Percentiles rank a stretch among this genome's conserved stretches.
phyloP scores from a whole-genome alignment of 2,113 vertebrate genomes.

The Petaurus breviceps region DNA sequence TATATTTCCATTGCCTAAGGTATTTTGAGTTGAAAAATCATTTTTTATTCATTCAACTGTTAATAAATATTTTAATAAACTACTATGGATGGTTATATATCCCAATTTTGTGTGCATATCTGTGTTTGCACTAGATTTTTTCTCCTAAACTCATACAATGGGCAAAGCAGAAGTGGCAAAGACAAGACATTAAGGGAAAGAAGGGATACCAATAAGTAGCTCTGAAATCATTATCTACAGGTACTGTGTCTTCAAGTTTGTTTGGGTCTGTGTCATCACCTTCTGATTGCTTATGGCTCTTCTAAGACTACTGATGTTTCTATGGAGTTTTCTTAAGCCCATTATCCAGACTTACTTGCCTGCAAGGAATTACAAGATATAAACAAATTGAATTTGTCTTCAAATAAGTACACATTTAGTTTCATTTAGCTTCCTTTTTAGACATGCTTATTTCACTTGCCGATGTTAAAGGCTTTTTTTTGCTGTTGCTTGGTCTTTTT shows the following conservation, averaged over 20 bases:
- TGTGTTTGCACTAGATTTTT: neutral
- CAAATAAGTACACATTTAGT: neutral
- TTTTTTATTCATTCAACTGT: neutral
- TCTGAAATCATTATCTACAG: neutral
- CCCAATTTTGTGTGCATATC: neutral
- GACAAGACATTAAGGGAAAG: neutral
- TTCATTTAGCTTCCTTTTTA: neutral
- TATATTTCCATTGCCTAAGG: neutral
- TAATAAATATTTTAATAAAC: slow-evolving; percentile 23
- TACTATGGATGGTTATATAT: neutral
- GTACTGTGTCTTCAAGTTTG: neutral
- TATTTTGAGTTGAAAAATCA: neutral
- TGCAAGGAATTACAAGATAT: neutral
- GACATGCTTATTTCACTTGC: neutral
- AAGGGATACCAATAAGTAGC: neutral
- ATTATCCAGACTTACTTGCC: neutral
- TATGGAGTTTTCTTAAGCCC: neutral
- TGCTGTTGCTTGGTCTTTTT: too few species aligned
- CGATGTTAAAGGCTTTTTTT: neutral
- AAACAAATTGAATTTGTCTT: neutral
- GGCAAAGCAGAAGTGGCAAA: neutral
- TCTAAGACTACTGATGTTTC: neutral
- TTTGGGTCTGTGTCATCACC: neutral
- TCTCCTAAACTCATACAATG: neutral
- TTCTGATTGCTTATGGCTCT: neutral